A percentile compares a stretch with the other conserved stretches of the same genome.
These are phyloP conservation scores for Drosophila suboccidentalis DNA, from an alignment of 2,888 invertebrate species.

Conservation along the genomic window DNA sequence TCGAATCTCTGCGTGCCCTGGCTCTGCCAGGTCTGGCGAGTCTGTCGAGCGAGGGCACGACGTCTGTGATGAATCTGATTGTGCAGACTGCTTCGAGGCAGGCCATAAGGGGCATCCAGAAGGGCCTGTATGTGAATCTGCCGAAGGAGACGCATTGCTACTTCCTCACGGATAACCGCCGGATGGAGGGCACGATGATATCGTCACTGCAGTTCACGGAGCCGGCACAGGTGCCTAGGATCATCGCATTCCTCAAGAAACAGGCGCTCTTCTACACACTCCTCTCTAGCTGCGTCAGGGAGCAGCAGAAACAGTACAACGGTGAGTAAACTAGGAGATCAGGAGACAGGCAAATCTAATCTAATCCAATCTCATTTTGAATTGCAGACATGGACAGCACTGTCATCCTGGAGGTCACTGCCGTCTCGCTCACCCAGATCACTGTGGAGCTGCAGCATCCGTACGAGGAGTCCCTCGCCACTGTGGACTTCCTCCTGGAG, in stretches of 20 bases:
- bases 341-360: background rate
- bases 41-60: slow-evolving; percentile 77
- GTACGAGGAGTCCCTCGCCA: slow-evolving; percentile 95
- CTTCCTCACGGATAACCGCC: slow-evolving; percentile 94
- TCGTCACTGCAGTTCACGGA: slow-evolving; percentile 96
- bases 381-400: slow-evolving; percentile 85
- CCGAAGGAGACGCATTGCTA: slow-evolving; percentile 98
- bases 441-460: slow-evolving; percentile 97
- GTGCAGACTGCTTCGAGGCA: slow-evolving; percentile 92
- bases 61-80: slow-evolving; percentile 87
- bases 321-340: slow-evolving; percentile 86
- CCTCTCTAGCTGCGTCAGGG: slow-evolving; percentile 94
- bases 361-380: background rate
- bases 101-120: slow-evolving; percentile 90
- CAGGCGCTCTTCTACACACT: slow-evolving; percentile 97
- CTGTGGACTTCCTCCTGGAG: slow-evolving; percentile 94
- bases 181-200: slow-evolving; percentile 87
- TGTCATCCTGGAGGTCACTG: slow-evolving; percentile 96
- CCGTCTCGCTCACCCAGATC: slow-evolving; percentile 95
- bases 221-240: slow-evolving; percentile 95
- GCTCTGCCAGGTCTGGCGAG: slow-evolving; percentile 86
- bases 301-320: slow-evolving; percentile 89
- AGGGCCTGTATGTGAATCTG: slow-evolving; percentile 94
- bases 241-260: slow-evolving; percentile 93
- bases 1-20: slow-evolving; percentile 90